Conservation (phyloP, 2,888 invertebrate species). For the Boloria euphrosyne region DNA sequence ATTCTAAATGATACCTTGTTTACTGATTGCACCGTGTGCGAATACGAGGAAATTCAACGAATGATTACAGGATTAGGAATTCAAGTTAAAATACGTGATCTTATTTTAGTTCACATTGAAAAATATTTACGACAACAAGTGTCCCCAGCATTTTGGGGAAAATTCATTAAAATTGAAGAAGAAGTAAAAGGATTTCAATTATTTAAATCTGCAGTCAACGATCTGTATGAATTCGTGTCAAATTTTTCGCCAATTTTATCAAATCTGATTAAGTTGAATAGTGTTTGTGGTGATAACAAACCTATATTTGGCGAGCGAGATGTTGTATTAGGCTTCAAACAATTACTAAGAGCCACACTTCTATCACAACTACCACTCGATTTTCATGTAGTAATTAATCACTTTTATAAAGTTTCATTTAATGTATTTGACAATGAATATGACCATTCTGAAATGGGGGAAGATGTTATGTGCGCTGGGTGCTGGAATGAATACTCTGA, state of each 20-base stretch:
- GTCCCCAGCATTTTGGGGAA: conserved; percentile 85
- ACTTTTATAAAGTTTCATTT: conserved; percentile 90
- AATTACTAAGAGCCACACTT: conserved; percentile 84
- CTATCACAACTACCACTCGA: conserved; percentile 87
- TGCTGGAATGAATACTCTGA: conserved; percentile 85
- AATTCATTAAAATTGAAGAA: conserved; percentile 79
- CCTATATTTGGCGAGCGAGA: conserved; percentile 80
- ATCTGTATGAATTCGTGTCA: conserved; percentile 81
- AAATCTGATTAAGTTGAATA: conserved; percentile 79
- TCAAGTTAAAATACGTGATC: conserved; percentile 69
- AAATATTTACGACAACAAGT: conserved; percentile 83
- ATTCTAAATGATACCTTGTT: conserved; percentile 67
- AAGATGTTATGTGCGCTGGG: conserved; percentile 86
- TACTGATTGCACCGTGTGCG: conserved; percentile 62
- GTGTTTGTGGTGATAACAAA: conserved; percentile 66
- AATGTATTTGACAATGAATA: conserved; percentile 84
- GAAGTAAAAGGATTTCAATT: conserved; percentile 84
- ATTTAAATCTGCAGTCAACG: conserved; percentile 86
- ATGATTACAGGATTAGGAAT: conserved; percentile 65
- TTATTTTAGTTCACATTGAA: conserved; percentile 77
- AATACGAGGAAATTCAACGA: conserved; percentile 71
- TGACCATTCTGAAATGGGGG: conserved; percentile 79
- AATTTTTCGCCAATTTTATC: conserved; percentile 80
- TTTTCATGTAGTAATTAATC: conserved; percentile 86
- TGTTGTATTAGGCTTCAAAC: conserved; percentile 83